Evolutionary conservation across 2,113 vertebrate genomes (phyloP).

Genomic region (Bagarius yarrelli): DNA sequence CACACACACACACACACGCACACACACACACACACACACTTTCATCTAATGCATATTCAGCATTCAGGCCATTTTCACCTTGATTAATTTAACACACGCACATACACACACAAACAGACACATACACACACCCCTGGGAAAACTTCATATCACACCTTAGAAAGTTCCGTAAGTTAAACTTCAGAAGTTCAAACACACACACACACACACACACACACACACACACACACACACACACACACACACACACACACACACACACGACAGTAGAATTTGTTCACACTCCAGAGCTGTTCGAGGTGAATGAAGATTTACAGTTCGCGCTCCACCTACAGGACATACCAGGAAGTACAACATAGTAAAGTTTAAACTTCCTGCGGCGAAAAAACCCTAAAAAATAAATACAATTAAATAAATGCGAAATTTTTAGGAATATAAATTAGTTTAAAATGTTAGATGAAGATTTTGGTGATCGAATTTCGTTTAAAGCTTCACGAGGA

Average conservation of each 20-base stretch:
- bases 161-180: neutral
- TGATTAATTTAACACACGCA: too few relatives aligned
- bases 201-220: conserved; percentile 2
- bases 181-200: conserved; percentile 1
- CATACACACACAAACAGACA: too few relatives aligned
- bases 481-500: too few relatives aligned
- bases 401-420: neutral
- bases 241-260: conserved; percentile 11
- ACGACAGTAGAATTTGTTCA: neutral
- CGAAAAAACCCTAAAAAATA: neutral
- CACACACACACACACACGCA: too few relatives aligned
- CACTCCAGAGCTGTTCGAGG: neutral
- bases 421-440: neutral
- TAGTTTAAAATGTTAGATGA: neutral
- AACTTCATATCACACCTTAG: neutral
- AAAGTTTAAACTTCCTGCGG: neutral
- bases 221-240: conserved; percentile 5
- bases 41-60: too few relatives aligned
- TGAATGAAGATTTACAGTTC: neutral
- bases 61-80: too few relatives aligned
- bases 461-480: neutral
- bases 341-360: neutral
- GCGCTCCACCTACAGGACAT: conserved; percentile 36
- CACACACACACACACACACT: too few relatives aligned
- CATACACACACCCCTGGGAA: too few relatives aligned